Percentiles rank a stretch among this genome's conserved stretches.
phyloP scores from a whole-genome alignment of 2,888 invertebrate species.

The Oligia latruncula region DNA sequence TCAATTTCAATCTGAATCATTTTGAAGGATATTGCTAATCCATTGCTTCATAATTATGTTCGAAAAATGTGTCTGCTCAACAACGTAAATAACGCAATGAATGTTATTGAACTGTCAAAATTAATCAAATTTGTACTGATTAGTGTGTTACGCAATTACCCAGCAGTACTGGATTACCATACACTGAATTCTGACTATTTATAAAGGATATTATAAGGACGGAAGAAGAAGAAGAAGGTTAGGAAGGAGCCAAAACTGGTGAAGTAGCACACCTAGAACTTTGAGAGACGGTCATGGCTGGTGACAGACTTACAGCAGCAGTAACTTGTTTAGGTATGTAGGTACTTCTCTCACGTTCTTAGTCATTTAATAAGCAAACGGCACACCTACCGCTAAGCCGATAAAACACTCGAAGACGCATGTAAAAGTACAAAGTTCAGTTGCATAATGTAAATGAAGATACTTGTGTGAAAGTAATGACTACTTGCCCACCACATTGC shows the following conservation, averaged over 20 bases:
- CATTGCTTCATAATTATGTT: background rate
- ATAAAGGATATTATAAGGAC: background rate
- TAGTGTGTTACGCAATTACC: no score
- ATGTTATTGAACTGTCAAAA: no score
- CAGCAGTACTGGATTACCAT: no score
- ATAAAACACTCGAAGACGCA: conserved; percentile 18
- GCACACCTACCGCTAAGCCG: conserved; percentile 1
- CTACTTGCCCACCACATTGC: background rate
- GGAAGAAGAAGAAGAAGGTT: no score
- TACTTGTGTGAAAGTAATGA: conserved; percentile 36
- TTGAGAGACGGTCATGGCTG: background rate
- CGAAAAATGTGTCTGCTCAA: background rate
- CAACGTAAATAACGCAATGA: background rate
- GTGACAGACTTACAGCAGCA: background rate
- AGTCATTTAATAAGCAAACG: conserved; percentile 44
- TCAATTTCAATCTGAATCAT: background rate
- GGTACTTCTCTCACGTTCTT: conserved; percentile 25
- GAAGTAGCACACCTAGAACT: background rate
- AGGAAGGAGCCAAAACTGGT: background rate
- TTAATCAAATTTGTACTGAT: no score
- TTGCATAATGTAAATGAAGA: conserved; percentile 39
- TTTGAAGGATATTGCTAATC: background rate
- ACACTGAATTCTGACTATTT: background rate
- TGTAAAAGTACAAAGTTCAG: conserved; percentile 27
- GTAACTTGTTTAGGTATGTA: background rate